Evolutionary conservation across 2,113 vertebrate species (phyloP).

Genomic region (Urocolius indicus): DNA sequence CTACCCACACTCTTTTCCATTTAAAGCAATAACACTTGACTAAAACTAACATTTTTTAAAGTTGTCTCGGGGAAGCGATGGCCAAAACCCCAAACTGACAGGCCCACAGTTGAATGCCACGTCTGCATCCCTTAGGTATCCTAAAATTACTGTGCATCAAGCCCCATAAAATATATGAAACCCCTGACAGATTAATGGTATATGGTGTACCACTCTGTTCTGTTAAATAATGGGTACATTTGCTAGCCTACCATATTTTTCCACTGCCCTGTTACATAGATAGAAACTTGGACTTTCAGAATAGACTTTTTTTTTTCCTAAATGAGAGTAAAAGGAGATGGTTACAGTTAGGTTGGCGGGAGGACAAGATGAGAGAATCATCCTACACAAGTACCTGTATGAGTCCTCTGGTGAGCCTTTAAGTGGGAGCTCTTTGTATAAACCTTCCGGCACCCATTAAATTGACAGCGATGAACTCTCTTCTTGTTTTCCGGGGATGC

Average conservation of each 20-base stretch:
- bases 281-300: conserved; percentile 1
- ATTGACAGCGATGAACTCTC: conserved; percentile 97
- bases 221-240: neutral
- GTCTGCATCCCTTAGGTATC: neutral
- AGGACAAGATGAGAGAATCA: conserved; percentile 50
- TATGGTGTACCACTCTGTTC: neutral
- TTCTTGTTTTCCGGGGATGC: conserved; percentile 95
- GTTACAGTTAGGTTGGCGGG: neutral
- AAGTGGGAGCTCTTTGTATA: conserved; percentile 99
- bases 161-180: neutral
- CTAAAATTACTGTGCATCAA: neutral
- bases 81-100: neutral
- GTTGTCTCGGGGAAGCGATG: neutral
- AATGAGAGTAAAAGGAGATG: conserved; percentile 35
- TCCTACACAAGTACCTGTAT: conserved; percentile 89
- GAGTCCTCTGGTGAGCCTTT: conserved; percentile 99
- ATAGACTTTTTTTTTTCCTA: neutral
- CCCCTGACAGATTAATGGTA: neutral
- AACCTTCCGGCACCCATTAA: conserved; percentile 98
- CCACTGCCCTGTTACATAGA: neutral
- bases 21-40: neutral
- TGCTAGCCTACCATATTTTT: neutral
- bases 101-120: neutral
- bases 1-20: neutral
- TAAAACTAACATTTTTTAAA: conserved; percentile 31